Percentiles rank a stretch among this genome's conserved stretches.
These are phyloP conservation scores for Peromyscus nudipes DNA, from an alignment of 2,797 vertebrate species.

Conservation along the genomic window DNA sequence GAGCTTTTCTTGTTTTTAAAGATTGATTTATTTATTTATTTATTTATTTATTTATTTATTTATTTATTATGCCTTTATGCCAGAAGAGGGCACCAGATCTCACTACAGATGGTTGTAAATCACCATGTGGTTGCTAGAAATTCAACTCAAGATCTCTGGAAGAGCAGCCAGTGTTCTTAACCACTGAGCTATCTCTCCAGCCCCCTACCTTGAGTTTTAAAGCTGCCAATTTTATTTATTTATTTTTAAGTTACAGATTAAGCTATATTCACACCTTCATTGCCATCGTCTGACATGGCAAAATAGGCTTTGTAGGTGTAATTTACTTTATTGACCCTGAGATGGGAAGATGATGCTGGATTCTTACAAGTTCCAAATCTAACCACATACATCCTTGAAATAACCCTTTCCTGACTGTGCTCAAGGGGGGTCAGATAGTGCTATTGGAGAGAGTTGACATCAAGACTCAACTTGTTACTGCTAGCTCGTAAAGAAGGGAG, in stretches of 20 bases:
- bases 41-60: slow-evolving; percentile 23
- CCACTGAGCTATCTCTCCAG: neutral
- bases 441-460: neutral
- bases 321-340: neutral
- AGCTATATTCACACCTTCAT: neutral
- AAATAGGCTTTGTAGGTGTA: neutral
- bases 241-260: slow-evolving; percentile 14
- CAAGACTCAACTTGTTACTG: neutral
- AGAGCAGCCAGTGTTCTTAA: neutral
- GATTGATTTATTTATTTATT: neutral
- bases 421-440: neutral
- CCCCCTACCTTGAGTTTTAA: slow-evolving; percentile 50
- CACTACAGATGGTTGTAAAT: neutral
- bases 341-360: neutral
- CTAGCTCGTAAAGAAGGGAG: neutral
- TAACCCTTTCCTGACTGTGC: neutral
- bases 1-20: slow-evolving; percentile 61
- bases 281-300: neutral
- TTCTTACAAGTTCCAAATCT: neutral
- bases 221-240: slow-evolving; percentile 29
- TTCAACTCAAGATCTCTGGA: neutral
- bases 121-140: neutral
- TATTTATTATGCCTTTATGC: neutral
- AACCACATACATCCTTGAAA: neutral
- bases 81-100: neutral